These are phyloP conservation scores for Triplophysa bombifrons DNA, from an alignment of 2,797 vertebrate species.

Conservation along the genomic window DNA sequence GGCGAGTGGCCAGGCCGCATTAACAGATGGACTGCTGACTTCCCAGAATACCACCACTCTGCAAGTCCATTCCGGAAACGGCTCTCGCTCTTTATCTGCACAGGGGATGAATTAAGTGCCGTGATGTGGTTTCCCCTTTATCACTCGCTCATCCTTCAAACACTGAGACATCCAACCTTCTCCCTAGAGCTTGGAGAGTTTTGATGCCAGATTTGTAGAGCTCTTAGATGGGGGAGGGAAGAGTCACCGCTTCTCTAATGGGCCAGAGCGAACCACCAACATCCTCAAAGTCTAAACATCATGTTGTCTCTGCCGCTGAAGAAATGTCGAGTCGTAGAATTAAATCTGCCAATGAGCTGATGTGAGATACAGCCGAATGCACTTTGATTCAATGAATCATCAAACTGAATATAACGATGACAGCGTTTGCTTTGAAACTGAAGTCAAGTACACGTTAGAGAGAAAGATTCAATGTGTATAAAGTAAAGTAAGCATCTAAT, in stretches of 20 bases:
- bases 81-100: slow-evolving; percentile 31
- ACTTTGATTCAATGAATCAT: neutral
- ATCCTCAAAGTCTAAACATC: slow-evolving; percentile 17
- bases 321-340: neutral
- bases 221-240: slow-evolving; percentile 14
- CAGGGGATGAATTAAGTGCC: slow-evolving; percentile 46
- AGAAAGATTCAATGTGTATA: no score
- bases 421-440: no score
- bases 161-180: slow-evolving; percentile 10
- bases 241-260: slow-evolving; percentile 11
- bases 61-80: slow-evolving; percentile 34
- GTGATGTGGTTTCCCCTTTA: slow-evolving; percentile 37
- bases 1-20: slow-evolving; percentile 46
- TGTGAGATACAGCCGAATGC: neutral
- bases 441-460: no score
- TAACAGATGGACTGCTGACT: slow-evolving; percentile 49
- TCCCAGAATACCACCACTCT: slow-evolving; percentile 45
- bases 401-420: neutral
- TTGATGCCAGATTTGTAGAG: slow-evolving; percentile 33
- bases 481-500: no score
- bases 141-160: slow-evolving; percentile 41
- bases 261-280: neutral
- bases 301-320: slow-evolving; percentile 4
- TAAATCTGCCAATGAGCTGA: slow-evolving; percentile 5
- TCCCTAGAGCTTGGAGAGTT: slow-evolving; percentile 36